Evolutionary conservation across 1,140 invertebrate genomes (phyloP).

Genomic region (Drusus annulatus): DNA sequence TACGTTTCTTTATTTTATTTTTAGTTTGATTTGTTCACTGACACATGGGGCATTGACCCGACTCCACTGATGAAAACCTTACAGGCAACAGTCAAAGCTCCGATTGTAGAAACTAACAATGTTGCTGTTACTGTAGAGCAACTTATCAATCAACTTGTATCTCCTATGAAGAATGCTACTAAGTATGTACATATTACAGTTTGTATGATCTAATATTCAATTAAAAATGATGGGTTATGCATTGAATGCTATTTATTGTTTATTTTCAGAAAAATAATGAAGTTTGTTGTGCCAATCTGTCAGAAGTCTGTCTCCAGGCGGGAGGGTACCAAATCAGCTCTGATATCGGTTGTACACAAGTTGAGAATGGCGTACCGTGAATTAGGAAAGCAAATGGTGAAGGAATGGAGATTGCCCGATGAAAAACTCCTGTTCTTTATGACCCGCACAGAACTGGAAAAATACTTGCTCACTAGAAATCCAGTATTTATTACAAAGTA

Average conservation of each 20-base stretch:
- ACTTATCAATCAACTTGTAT: conserved; percentile 67
- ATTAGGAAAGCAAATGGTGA: conserved; percentile 74
- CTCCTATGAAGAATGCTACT: conserved; percentile 67
- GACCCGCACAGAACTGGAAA: conserved; percentile 76
- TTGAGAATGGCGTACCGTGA: conserved; percentile 74
- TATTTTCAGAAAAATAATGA: conserved; percentile 42
- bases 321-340: conserved; percentile 79
- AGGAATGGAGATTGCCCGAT: conserved; percentile 77
- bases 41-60: conserved; percentile 79
- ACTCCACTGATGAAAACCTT: conserved; percentile 75
- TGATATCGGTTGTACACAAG: conserved; percentile 74
- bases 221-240: no score
- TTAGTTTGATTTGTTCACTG: conserved; percentile 78
- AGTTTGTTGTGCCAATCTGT: conserved; percentile 62
- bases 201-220: no score
- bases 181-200: conserved; percentile 61
- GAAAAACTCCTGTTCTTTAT: conserved; percentile 80
- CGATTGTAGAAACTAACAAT: conserved; percentile 56
- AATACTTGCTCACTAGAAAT: conserved; percentile 72
- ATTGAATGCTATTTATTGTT: no score
- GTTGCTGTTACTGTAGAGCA: conserved; percentile 60
- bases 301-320: conserved; percentile 75
- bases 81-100: conserved; percentile 68
- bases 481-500: conserved; percentile 78
- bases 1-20: no score